A percentile compares a stretch with the other conserved stretches of the same genome.
phyloP scores from a whole-genome alignment of 2,888 invertebrate genomes.

The Epirrita christyi region DNA sequence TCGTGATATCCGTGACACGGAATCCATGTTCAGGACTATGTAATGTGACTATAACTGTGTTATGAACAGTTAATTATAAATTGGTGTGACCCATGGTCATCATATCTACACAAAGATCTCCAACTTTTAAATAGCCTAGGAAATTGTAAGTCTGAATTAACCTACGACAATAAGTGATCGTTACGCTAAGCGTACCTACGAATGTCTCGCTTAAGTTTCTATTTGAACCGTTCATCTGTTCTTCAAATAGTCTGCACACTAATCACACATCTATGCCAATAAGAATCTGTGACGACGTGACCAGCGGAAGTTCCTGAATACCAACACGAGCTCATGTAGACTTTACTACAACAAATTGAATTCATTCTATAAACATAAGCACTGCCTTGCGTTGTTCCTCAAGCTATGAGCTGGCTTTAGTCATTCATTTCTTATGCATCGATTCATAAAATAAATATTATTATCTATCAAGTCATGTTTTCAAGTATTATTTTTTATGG shows the following conservation, averaged over 20 bases:
- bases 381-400: slow-evolving; percentile 14
- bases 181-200: neutral
- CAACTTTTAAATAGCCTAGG: neutral
- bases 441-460: too few species aligned
- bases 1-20: too few species aligned
- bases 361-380: neutral
- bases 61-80: too few species aligned
- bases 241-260: slow-evolving; percentile 23
- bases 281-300: slow-evolving; percentile 12
- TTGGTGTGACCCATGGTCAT: neutral
- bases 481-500: too few species aligned
- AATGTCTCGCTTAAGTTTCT: slow-evolving; percentile 1
- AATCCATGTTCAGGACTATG: too few species aligned
- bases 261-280: slow-evolving; percentile 28
- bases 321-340: too few species aligned
- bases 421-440: too few species aligned
- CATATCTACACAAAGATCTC: neutral
- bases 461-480: too few species aligned
- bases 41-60: neutral
- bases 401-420: neutral
- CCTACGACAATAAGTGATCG: neutral
- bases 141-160: neutral
- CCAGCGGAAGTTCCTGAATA: neutral
- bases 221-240: slow-evolving; percentile 26
- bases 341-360: neutral